These are phyloP conservation scores for Psilanteris sp. DNA, from an alignment of 1,140 invertebrate species.

Conservation along the genomic window DNA sequence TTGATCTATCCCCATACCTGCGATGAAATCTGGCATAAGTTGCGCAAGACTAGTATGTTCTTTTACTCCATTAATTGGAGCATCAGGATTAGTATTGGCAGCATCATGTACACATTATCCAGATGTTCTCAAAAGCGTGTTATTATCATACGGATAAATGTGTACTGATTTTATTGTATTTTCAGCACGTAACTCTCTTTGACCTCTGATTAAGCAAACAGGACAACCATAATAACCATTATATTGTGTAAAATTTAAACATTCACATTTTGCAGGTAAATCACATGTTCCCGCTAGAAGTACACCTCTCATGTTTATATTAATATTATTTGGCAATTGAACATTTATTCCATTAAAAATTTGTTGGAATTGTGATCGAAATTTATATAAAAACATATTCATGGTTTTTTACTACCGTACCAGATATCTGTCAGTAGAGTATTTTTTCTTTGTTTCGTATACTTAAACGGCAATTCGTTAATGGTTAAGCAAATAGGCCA, in stretches of 20 bases:
- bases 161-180: constrained; percentile 3
- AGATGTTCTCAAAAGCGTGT: constrained; percentile 4
- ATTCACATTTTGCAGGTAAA: constrained; percentile 22
- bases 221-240: constrained; percentile 46
- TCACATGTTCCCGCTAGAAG: constrained; percentile 1
- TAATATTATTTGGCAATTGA: constrained; percentile 15
- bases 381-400: constrained; percentile 22
- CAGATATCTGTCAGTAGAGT: too few relatives aligned
- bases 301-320: constrained; percentile 11
- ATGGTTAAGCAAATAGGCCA: too few relatives aligned
- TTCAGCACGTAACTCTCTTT: neutral
- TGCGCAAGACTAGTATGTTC: constrained; percentile 2
- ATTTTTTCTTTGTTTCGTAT: too few relatives aligned
- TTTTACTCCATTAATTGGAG: constrained; percentile 31
- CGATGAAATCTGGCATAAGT: constrained; percentile 39
- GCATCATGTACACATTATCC: constrained; percentile 16
- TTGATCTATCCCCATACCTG: constrained; percentile 23
- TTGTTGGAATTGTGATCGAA: constrained; percentile 29
- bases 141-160: constrained; percentile 16
- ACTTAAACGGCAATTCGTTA: too few relatives aligned
- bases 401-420: too few relatives aligned
- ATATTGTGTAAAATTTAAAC: constrained; percentile 37
- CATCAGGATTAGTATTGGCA: neutral
- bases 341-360: constrained; percentile 21
- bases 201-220: constrained; percentile 15